Conservation (phyloP, 2,888 invertebrate species). For the Heliothis peltigera region DNA sequence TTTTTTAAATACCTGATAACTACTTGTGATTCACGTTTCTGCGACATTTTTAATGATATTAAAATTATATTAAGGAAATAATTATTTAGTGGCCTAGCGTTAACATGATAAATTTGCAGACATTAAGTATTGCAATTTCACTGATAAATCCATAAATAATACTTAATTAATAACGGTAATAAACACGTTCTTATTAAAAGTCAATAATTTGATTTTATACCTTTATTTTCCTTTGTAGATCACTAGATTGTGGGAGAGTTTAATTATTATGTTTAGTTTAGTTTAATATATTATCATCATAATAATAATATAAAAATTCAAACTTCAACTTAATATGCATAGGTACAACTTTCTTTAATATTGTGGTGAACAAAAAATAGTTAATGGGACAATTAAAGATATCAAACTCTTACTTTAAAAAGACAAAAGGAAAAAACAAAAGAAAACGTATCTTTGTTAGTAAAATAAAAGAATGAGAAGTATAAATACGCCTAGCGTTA, state of each 20-base stretch:
- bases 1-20: conserved; percentile 3
- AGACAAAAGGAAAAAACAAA: conserved; percentile 14
- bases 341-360: too few relatives aligned
- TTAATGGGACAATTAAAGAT: too few relatives aligned
- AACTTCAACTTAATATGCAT: too few relatives aligned
- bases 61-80: neutral
- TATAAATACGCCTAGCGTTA: conserved; percentile 44
- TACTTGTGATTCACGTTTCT: neutral
- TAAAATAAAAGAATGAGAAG: conserved; percentile 10
- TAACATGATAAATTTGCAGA: conserved; percentile 24
- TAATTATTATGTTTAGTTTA: too few relatives aligned
- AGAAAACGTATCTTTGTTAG: conserved; percentile 26
- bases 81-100: conserved; percentile 17
- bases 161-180: neutral
- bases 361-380: too few relatives aligned
- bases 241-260: too few relatives aligned
- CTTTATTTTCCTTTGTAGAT: too few relatives aligned
- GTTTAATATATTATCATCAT: too few relatives aligned
- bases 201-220: too few relatives aligned
- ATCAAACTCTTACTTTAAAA: too few relatives aligned
- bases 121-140: neutral
- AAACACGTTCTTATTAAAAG: too few relatives aligned
- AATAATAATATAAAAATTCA: too few relatives aligned
- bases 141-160: neutral
- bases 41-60: conserved; percentile 3